phyloP scores from a whole-genome alignment of 2,888 invertebrate species.

The Thymelicus lineola region DNA sequence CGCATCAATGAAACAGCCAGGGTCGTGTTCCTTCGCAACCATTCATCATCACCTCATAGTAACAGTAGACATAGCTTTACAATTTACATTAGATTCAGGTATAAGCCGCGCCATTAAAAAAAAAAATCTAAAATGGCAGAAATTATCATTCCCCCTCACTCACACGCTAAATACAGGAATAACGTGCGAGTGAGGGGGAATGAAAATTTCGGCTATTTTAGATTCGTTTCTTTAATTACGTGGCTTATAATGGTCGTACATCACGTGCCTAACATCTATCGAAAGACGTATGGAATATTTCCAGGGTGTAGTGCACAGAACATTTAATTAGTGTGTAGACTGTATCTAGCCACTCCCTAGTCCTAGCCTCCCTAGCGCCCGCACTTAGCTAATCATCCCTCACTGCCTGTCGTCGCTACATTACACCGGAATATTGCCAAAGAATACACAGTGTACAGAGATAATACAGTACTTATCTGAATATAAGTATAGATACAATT shows the following conservation, averaged over 20 bases:
- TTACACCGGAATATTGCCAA: conserved; percentile 19
- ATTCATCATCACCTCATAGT: no score
- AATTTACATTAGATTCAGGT: not conserved
- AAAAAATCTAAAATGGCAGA: no score
- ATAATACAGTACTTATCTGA: not conserved
- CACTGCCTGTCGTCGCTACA: conserved; percentile 16
- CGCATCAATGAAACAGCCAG: no score
- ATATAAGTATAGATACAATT: no score
- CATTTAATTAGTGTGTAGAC: no score
- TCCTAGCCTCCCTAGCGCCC: conserved; percentile 2
- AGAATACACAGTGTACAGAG: not conserved
- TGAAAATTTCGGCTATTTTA: no score
- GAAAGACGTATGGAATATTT: not conserved
- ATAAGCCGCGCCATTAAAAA: no score
- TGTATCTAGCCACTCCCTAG: not conserved
- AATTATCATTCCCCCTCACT: no score
- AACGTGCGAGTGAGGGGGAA: no score
- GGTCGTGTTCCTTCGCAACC: no score
- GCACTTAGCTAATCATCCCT: conserved; percentile 30
- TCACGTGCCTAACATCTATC: not conserved
- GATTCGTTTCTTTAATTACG: no score
- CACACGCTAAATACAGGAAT: no score
- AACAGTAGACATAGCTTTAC: not conserved
- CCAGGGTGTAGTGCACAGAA: conserved; percentile 1
- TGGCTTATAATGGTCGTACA: not conserved